A percentile compares a stretch with the other conserved stretches of the same genome.
phyloP scores from a whole-genome alignment of 2,888 invertebrate species.

The Nemapogon koenigi region DNA sequence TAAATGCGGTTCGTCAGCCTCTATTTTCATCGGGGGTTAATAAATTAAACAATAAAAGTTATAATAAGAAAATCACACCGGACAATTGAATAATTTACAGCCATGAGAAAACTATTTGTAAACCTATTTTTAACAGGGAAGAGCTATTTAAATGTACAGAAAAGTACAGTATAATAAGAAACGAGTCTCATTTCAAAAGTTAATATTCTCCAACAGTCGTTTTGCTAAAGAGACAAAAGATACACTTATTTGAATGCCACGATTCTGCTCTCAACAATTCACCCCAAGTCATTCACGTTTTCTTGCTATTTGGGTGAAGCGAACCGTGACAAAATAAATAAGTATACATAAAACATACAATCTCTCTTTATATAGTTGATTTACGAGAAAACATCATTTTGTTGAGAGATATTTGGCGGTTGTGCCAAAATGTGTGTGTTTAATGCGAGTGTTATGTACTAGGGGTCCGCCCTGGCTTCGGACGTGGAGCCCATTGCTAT shows the following conservation, averaged over 20 bases:
- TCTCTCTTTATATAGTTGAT: constrained; percentile 5
- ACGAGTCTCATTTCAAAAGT: constrained; percentile 17
- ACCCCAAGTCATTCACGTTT: constrained; percentile 4
- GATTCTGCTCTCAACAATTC: constrained; percentile 1
- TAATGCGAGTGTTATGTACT: no score
- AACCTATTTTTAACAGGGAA: no score
- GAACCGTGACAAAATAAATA: constrained; percentile 4
- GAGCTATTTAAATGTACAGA: no score
- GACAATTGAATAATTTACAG: no score
- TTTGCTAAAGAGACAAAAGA: constrained; percentile 20
- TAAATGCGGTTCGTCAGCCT: no score
- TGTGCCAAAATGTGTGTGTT: background rate
- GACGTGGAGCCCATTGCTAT: no score
- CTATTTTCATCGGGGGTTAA: no score
- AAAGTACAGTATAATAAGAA: no score
- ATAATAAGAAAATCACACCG: no score
- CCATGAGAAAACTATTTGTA: no score
- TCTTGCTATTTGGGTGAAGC: background rate
- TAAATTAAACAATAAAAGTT: no score
- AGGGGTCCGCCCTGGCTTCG: no score
- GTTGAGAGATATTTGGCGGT: constrained; percentile 5
- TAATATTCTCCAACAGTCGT: constrained; percentile 17
- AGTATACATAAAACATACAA: constrained; percentile 2
- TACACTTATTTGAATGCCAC: constrained; percentile 10
- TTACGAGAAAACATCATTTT: constrained; percentile 7